Conservation (phyloP, 2,113 vertebrate species). For the Hippocampus barbouri region DNA sequence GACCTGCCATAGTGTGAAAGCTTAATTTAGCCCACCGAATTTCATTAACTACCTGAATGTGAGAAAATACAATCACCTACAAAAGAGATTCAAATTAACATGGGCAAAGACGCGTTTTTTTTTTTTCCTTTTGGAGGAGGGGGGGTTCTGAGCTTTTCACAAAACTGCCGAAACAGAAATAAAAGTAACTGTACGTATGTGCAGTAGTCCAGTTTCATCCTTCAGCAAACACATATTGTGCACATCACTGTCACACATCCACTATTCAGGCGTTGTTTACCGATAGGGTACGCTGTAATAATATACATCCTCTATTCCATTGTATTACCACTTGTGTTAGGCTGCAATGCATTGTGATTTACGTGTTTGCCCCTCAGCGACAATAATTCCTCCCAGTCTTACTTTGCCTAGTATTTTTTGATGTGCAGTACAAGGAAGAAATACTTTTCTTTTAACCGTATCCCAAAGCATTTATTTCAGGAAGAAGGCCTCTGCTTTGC, state of each 20-base stretch:
- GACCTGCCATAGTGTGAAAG: not conserved
- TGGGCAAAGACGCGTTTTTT: not conserved
- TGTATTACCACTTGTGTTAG: not conserved
- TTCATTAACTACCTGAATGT: not conserved
- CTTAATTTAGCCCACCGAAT: not conserved
- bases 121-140: too few relatives aligned
- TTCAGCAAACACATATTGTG: conserved; percentile 9
- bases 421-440: conserved; percentile 9
- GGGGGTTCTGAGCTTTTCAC: conserved; percentile 12
- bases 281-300: not conserved
- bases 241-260: not conserved
- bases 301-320: not conserved
- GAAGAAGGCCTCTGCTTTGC: not conserved
- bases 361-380: conserved; percentile 31
- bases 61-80: not conserved
- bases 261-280: conserved; percentile 3
- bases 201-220: not conserved
- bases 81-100: not conserved
- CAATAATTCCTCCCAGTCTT: conserved; percentile 11
- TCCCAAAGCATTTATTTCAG: not conserved
- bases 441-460: not conserved
- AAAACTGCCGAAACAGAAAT: not conserved
- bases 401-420: conserved; percentile 15
- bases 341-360: conserved; percentile 13
- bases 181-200: not conserved